Evolutionary conservation across 2,113 vertebrate genomes (phyloP).

Genomic region (Sceloporus undulatus): DNA sequence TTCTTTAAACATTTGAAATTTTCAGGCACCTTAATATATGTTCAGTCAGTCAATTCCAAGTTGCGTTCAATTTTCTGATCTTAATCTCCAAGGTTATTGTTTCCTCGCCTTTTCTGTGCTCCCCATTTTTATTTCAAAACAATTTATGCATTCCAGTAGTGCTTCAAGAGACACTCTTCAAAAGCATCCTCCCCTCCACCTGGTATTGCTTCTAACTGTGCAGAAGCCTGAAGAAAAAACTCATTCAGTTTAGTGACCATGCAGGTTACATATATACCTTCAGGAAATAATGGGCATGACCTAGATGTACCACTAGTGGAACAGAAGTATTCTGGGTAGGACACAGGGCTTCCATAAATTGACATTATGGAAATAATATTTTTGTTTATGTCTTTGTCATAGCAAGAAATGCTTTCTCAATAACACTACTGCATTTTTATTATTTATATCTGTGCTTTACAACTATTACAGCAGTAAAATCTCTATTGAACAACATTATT

Average conservation of each 20-base stretch:
- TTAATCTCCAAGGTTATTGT: conserved; percentile 2
- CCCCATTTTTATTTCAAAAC: conserved; percentile 19
- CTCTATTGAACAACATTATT: not conserved
- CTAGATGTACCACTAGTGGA: too few relatives aligned
- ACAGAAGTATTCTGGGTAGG: too few relatives aligned
- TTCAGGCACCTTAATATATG: not conserved
- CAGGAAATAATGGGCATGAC: not conserved
- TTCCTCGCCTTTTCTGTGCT: not conserved
- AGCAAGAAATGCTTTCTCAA: too few relatives aligned
- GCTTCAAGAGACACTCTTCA: not conserved
- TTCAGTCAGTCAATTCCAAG: not conserved
- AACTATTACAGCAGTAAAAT: too few relatives aligned
- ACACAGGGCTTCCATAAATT: too few relatives aligned
- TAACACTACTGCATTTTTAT: not conserved
- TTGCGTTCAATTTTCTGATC: conserved; percentile 18
- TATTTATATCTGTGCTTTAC: too few relatives aligned
- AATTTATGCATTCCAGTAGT: not conserved
- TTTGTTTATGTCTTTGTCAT: too few relatives aligned
- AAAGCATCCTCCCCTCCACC: not conserved
- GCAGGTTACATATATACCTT: not conserved
- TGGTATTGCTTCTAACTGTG: not conserved
- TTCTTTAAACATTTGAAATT: not conserved
- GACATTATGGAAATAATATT: too few relatives aligned
- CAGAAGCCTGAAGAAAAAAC: not conserved
- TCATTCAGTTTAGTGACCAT: not conserved